Evolutionary conservation across 2,888 invertebrate species (phyloP).

Genomic region (Brachylomia viminalis): DNA sequence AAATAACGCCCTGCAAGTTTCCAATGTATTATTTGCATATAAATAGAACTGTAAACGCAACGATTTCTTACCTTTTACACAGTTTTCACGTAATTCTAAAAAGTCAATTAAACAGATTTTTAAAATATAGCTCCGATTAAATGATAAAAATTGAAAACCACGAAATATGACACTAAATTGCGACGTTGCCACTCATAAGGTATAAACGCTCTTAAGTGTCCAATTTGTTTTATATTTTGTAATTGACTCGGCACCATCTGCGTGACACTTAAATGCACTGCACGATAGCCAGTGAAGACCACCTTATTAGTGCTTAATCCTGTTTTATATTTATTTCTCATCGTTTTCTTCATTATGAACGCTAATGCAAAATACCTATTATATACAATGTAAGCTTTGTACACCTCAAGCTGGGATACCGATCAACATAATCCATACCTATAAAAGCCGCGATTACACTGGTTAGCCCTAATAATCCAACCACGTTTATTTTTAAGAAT

Average conservation of each 20-base stretch:
- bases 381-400: conserved; percentile 14
- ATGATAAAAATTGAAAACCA: no score
- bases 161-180: no score
- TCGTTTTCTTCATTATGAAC: conserved; percentile 7
- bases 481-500: conserved; percentile 23
- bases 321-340: conserved; percentile 1
- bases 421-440: conserved; percentile 9
- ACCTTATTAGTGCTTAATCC: conserved; percentile 5
- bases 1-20: no score
- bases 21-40: no score
- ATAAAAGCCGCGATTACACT: conserved; percentile 16
- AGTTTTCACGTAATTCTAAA: no score
- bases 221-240: neutral
- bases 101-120: no score
- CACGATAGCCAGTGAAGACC: neutral
- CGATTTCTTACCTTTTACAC: no score
- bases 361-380: conserved; percentile 25
- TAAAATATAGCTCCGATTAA: no score
- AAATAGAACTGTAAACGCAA: no score
- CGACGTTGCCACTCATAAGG: no score
- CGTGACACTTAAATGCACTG: neutral
- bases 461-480: conserved; percentile 12
- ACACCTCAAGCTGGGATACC: conserved; percentile 9
- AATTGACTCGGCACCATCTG: neutral
- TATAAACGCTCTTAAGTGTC: neutral